phyloP scores from a whole-genome alignment of 2,888 invertebrate species.

The Drosophila nigricruria region DNA sequence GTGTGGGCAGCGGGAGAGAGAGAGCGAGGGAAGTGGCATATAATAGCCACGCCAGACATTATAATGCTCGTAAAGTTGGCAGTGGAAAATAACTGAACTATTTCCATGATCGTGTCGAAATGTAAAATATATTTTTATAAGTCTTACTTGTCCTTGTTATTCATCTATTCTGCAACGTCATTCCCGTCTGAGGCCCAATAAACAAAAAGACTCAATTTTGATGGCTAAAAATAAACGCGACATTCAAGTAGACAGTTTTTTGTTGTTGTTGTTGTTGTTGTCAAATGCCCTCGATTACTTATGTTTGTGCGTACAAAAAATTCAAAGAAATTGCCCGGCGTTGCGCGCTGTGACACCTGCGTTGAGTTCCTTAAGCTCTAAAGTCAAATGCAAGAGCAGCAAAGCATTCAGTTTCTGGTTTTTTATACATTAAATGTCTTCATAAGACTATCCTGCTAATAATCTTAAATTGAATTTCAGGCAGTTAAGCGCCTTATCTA shows the following conservation, averaged over 20 bases:
- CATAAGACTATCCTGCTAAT: neutral
- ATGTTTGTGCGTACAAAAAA: neutral
- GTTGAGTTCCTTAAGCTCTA: too few species aligned
- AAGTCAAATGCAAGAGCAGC: neutral
- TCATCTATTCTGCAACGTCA: slow-evolving; percentile 46
- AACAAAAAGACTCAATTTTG: slow-evolving; percentile 47
- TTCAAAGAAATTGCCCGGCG: neutral
- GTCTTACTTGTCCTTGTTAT: slow-evolving; percentile 6
- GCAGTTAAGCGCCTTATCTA: neutral
- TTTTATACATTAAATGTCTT: neutral
- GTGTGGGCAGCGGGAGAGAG: slow-evolving; percentile 2
- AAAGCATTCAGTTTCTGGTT: neutral
- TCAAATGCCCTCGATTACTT: slow-evolving; percentile 3
- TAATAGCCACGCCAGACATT: slow-evolving; percentile 27
- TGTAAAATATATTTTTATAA: slow-evolving; percentile 11
- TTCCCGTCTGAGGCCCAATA: slow-evolving; percentile 13
- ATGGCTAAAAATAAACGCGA: slow-evolving; percentile 52
- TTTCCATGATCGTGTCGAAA: slow-evolving; percentile 29
- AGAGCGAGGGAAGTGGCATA: slow-evolving; percentile 8
- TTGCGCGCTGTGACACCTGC: neutral
- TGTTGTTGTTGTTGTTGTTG: slow-evolving; percentile 48
- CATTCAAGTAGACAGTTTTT: slow-evolving; percentile 59
- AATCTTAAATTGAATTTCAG: neutral
- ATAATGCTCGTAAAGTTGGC: slow-evolving; percentile 38
- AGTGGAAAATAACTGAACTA: slow-evolving; percentile 40